These are phyloP conservation scores for Aradus depressus DNA, from an alignment of 2,888 invertebrate genomes.

Conservation along the genomic window DNA sequence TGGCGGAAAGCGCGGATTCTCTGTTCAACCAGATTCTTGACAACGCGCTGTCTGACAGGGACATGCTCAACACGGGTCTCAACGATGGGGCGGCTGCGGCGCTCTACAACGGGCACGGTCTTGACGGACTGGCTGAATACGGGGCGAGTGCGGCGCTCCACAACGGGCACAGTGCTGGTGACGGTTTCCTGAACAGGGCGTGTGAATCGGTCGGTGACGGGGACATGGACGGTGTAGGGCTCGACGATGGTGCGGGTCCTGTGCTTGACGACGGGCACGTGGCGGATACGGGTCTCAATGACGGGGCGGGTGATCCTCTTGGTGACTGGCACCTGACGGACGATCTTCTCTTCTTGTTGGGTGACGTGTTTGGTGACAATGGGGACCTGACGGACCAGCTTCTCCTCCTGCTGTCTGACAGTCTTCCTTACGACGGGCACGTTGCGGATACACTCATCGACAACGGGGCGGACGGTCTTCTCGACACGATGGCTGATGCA, in stretches of 20 bases:
- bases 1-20: slow-evolving; percentile 15
- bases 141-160: slow-evolving; percentile 18
- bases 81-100: slow-evolving; percentile 19
- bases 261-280: slow-evolving; percentile 23
- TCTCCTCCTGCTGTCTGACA: slow-evolving; percentile 21
- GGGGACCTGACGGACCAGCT: slow-evolving; percentile 23
- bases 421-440: slow-evolving; percentile 25
- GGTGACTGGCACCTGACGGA: slow-evolving; percentile 24
- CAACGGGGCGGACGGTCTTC: slow-evolving; percentile 23
- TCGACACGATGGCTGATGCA: slow-evolving; percentile 22
- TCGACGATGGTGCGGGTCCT: slow-evolving; percentile 21
- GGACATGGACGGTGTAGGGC: slow-evolving; percentile 26
- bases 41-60: slow-evolving; percentile 22
- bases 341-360: slow-evolving; percentile 20
- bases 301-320: slow-evolving; percentile 18
- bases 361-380: slow-evolving; percentile 17
- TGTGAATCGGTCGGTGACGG: slow-evolving; percentile 20
- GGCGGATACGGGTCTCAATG: slow-evolving; percentile 22
- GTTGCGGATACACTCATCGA: slow-evolving; percentile 24
- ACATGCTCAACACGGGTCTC: slow-evolving; percentile 17
- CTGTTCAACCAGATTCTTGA: slow-evolving; percentile 23
- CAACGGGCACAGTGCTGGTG: slow-evolving; percentile 20
- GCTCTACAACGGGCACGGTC: slow-evolving; percentile 22
- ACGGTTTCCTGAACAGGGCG: slow-evolving; percentile 20
- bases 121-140: slow-evolving; percentile 18